A percentile compares a stretch with the other conserved stretches of the same genome.
Conservation (phyloP, 2,888 invertebrate species). For the Eremobia ochroleuca region DNA sequence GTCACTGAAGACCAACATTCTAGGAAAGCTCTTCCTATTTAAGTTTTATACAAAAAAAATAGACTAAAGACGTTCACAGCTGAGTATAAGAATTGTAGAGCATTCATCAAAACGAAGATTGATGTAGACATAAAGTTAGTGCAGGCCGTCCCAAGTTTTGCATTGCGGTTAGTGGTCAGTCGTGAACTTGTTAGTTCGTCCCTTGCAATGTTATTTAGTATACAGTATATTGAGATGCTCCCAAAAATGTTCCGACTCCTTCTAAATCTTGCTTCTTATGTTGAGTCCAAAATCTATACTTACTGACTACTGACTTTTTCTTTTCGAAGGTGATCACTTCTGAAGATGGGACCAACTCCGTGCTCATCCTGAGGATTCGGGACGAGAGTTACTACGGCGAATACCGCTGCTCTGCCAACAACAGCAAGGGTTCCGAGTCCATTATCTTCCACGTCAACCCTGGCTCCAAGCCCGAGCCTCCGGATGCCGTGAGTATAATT, state of each 20-base stretch:
- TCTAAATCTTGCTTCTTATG: background rate
- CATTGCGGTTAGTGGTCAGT: background rate
- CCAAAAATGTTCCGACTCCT: background rate
- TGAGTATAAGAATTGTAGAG: background rate
- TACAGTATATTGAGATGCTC: no score
- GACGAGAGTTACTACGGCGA: constrained; percentile 79
- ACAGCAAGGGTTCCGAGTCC: constrained; percentile 79
- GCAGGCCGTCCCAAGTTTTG: constrained; percentile 5
- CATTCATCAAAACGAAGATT: constrained; percentile 3
- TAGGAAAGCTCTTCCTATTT: background rate
- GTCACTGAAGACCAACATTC: background rate
- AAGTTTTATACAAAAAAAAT: background rate
- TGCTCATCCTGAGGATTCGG: constrained; percentile 80
- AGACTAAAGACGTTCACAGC: background rate
- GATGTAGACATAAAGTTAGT: background rate
- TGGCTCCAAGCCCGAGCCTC: constrained; percentile 83
- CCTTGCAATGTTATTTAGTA: background rate
- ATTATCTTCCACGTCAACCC: constrained; percentile 83
- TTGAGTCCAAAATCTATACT: background rate
- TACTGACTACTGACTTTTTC: background rate
- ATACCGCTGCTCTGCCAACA: constrained; percentile 83
- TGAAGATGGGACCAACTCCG: constrained; percentile 80
- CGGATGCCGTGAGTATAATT: constrained; percentile 79
- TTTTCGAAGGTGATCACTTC: constrained; percentile 75
- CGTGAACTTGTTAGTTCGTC: background rate